These are phyloP conservation scores for Euwallacea similis DNA, from an alignment of 1,140 invertebrate genomes.

Conservation along the genomic window DNA sequence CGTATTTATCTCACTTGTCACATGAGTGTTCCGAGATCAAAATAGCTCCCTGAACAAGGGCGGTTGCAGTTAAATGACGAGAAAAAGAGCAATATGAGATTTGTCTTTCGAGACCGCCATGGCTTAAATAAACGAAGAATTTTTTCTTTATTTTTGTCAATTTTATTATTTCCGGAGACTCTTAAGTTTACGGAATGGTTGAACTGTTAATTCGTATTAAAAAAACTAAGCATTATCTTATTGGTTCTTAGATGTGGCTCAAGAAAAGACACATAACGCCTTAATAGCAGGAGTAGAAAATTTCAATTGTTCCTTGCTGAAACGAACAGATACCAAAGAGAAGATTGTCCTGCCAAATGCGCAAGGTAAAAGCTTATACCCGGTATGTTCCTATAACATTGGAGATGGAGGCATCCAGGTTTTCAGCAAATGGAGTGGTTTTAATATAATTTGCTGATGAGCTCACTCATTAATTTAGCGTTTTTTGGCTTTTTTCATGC, in stretches of 20 bases:
- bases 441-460: no score
- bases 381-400: background rate
- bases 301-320: conserved; percentile 70
- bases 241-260: conserved; percentile 66
- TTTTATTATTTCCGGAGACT: no score
- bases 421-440: no score
- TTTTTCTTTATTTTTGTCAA: no score
- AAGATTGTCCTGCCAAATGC: conserved; percentile 79
- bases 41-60: conserved; percentile 1
- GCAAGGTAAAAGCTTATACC: conserved; percentile 63
- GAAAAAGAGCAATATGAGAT: background rate
- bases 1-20: conserved; percentile 6
- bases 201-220: no score
- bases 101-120: conserved; percentile 8
- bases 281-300: conserved; percentile 73
- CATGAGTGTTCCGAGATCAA: background rate
- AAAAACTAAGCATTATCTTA: no score
- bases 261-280: conserved; percentile 72
- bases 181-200: no score
- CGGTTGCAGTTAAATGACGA: background rate
- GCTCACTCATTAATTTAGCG: no score
- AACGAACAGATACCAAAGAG: conserved; percentile 75
- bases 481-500: background rate
- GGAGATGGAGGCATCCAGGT: no score
- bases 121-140: no score